phyloP scores from a whole-genome alignment of 2,888 invertebrate species.

The Hipparchia semele region DNA sequence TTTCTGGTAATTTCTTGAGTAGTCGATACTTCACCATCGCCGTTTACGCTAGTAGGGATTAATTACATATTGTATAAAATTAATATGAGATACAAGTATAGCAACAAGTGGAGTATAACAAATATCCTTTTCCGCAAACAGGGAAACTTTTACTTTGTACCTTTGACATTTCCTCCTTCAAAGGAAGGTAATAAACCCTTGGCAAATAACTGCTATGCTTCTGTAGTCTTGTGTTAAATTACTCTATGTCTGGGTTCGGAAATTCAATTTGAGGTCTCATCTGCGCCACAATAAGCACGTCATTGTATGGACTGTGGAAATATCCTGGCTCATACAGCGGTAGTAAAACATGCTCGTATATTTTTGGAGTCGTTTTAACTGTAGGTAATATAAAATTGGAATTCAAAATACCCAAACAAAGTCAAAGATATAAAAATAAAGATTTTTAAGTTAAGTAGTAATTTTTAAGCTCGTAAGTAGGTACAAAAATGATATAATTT shows the following conservation, averaged over 20 bases:
- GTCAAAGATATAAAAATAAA: no score
- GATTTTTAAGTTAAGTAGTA: no score
- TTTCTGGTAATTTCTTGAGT: no score
- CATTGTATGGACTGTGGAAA: background rate
- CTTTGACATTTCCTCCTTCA: conserved; percentile 11
- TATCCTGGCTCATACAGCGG: background rate
- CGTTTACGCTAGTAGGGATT: no score
- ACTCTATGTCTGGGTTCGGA: background rate
- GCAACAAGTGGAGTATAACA: background rate
- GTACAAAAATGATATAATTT: no score
- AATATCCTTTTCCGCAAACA: background rate
- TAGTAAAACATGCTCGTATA: background rate
- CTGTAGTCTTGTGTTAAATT: conserved; percentile 1
- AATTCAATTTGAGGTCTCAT: background rate
- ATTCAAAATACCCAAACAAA: no score
- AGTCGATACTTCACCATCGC: no score
- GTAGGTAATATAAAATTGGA: no score
- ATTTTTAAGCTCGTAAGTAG: no score
- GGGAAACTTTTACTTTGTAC: conserved; percentile 9
- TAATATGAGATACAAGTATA: background rate
- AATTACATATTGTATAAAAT: background rate
- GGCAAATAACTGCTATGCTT: conserved; percentile 4
- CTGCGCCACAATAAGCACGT: background rate
- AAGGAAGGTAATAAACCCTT: conserved; percentile 11
- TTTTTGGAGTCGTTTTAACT: no score